Evolutionary conservation across 2,113 vertebrate species (phyloP).

Genomic region (Scomber scombrus): DNA sequence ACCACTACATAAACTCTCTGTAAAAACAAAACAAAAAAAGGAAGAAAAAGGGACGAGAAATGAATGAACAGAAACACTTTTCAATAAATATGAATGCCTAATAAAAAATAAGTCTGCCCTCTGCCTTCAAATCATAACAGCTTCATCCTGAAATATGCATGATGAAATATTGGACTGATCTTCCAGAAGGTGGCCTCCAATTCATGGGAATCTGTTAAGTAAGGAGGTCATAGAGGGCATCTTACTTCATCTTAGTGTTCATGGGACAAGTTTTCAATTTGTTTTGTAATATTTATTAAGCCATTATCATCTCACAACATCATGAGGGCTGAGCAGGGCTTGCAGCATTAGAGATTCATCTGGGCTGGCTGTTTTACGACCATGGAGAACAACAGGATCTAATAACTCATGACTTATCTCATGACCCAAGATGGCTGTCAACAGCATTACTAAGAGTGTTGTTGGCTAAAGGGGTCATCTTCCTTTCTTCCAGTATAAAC

Average conservation of each 20-base stretch:
- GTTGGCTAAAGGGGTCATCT: not conserved
- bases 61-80: conserved; percentile 8
- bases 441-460: not conserved
- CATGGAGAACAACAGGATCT: not conserved
- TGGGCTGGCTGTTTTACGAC: not conserved
- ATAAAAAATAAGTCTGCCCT: not conserved
- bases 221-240: not conserved
- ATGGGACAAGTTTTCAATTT: conserved; percentile 10
- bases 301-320: not conserved
- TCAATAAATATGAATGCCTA: conserved; percentile 13
- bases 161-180: conserved; percentile 20
- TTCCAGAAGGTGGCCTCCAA: not conserved
- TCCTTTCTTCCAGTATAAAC: not conserved
- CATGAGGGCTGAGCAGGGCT: conserved; percentile 5
- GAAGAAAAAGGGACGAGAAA: not conserved
- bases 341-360: not conserved
- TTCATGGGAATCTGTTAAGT: not conserved
- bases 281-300: conserved; percentile 14
- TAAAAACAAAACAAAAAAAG: conserved; percentile 12
- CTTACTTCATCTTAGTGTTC: not conserved
- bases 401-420: conserved; percentile 33
- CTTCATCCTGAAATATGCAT: conserved; percentile 17
- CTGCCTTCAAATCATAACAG: not conserved
- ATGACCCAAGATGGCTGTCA: conserved; percentile 30
- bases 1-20: conserved; percentile 28